Base-by-base conservation (phyloP, 2,113 vertebrate genomes). In the Sarotherodon lohbergeri region DNA sequence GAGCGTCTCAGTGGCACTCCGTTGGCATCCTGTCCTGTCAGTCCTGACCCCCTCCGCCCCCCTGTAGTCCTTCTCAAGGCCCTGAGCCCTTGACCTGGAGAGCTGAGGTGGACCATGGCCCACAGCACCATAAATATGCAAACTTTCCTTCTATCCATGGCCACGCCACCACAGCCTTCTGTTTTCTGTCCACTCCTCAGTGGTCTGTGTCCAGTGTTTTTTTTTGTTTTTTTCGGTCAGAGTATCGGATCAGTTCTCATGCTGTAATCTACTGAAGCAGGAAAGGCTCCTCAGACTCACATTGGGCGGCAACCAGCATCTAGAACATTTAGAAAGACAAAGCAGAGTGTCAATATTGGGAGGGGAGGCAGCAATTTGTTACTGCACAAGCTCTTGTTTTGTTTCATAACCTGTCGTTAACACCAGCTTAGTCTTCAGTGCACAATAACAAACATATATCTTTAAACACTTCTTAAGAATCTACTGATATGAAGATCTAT, bases 41-140 rank as follows among this genome's bases (percentile, higher is more conserved):
- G 91, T 29, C 84, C 93, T 16, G 89, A 79, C 89, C 88, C 96
- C 94, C 85, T 96, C 91, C 93, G 95, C 39, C 95, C 96, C 93
- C 95, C 94, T 87, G 95, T 97, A 97, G 97, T 98, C 97, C 98
- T 98, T 92, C 96, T 94, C 66, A 97, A 96, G 73, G 98, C 89
- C 0, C 96, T 95, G 89, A 93, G 94, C 34, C 96, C 96, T 73
- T 87, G 89, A 55, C 93, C 96, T 52, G 96, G 96, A 83, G 95
- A 96, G 95, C 95, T 94, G 92, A 98, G 97, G 63, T 96, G 95
- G 81, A 96, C 95, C 96, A 97, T 96, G 41, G 71, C 92, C 92
- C 92, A 95, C 66, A 94, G 80, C 83, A 57, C 48, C 92, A 94
- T 84, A 56, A 95, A 32, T 3, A 83, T 41, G 81, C 84, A 90